phyloP scores from a whole-genome alignment of 2,113 vertebrate genomes.

The Apteryx mantelli region DNA sequence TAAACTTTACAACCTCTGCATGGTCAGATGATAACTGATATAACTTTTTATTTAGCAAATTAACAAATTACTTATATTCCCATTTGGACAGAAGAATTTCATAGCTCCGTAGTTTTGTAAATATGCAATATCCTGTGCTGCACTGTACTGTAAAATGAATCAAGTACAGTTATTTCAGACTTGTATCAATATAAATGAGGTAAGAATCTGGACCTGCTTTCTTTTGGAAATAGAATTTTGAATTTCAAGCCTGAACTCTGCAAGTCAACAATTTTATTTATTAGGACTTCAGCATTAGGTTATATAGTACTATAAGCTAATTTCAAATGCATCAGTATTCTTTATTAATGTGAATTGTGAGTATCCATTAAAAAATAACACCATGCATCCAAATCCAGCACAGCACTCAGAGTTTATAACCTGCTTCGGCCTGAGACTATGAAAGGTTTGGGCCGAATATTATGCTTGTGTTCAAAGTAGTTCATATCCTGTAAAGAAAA shows the following conservation, averaged over 20 bases:
- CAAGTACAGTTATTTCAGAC: background rate
- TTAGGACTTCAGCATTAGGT: constrained; percentile 12
- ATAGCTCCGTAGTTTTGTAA: background rate
- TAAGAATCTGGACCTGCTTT: background rate
- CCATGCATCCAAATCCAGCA: constrained; percentile 78
- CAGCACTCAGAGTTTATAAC: constrained; percentile 79
- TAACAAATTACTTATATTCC: background rate
- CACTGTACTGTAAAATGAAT: background rate
- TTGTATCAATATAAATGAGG: background rate
- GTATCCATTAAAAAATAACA: constrained; percentile 34
- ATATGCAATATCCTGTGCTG: background rate
- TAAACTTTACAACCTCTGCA: background rate
- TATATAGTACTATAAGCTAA: background rate
- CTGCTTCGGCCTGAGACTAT: constrained; percentile 85
- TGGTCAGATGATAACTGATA: background rate
- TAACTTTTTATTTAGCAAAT: background rate
- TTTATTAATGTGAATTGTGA: constrained; percentile 41
- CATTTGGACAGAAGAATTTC: background rate
- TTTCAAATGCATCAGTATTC: background rate
- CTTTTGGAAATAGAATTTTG: background rate
- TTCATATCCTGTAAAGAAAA: constrained; percentile 85
- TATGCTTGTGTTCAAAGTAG: constrained; percentile 94
- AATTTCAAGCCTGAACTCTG: background rate
- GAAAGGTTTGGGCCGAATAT: constrained; percentile 91
- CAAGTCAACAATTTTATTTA: background rate